A percentile compares a stretch with the other conserved stretches of the same genome.
These are phyloP conservation scores for Drosophila mojavensis DNA, from an alignment of 1,140 invertebrate genomes.

Conservation along the genomic window DNA sequence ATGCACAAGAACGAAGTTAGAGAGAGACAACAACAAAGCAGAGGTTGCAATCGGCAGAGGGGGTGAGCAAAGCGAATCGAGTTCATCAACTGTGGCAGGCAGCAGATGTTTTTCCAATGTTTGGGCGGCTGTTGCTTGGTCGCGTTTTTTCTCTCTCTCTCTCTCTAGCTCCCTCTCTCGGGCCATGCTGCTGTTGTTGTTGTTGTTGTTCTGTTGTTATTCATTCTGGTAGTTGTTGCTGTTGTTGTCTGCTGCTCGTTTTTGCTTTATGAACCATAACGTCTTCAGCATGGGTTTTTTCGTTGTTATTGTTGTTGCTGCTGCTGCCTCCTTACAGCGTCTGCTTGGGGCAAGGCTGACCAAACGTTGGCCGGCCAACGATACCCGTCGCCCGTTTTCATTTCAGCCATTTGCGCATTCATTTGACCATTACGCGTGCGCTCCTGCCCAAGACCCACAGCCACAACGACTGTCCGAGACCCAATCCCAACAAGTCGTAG, in stretches of 20 bases:
- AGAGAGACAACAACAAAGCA: constrained; percentile 4
- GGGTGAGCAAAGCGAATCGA: constrained; percentile 54
- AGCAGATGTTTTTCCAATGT: constrained; percentile 80
- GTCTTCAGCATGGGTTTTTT: constrained; percentile 43
- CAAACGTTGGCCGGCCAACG: constrained; percentile 10
- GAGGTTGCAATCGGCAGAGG: constrained; percentile 10
- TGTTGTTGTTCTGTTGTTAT: constrained; percentile 32
- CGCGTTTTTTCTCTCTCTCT: constrained; percentile 31
- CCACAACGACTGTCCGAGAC: neutral
- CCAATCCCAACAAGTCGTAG: neutral
- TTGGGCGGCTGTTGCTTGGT: constrained; percentile 69
- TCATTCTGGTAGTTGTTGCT: constrained; percentile 47
- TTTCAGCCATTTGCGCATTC: constrained; percentile 73
- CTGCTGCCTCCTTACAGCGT: constrained; percentile 39
- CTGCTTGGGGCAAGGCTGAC: constrained; percentile 42
- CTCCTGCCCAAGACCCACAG: constrained; percentile 22
- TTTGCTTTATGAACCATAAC: constrained; percentile 80
- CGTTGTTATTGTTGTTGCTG: constrained; percentile 30
- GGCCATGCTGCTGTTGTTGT: constrained; percentile 4
- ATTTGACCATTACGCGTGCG: constrained; percentile 72
- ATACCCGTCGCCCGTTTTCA: constrained; percentile 21
- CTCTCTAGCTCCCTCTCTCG: neutral
- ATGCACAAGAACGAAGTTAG: neutral
- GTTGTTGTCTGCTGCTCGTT: constrained; percentile 34
- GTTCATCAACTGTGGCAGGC: constrained; percentile 77